phyloP scores from a whole-genome alignment of 2,888 invertebrate genomes.

The Synanthedon vespiformis region DNA sequence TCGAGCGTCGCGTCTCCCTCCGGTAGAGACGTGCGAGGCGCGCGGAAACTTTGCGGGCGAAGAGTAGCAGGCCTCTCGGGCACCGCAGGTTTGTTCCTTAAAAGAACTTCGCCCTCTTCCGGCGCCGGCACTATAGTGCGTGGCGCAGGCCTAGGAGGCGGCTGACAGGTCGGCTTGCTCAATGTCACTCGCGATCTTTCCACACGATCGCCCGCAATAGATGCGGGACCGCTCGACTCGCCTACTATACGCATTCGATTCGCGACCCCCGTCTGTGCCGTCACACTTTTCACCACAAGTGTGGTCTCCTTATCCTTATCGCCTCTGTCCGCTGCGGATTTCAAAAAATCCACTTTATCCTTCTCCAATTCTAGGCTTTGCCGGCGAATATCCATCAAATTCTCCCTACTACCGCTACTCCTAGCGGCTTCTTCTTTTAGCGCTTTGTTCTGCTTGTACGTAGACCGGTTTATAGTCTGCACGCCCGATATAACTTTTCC shows the following conservation, averaged over 20 bases:
- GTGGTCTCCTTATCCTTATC: constrained; percentile 24
- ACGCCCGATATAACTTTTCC: constrained; percentile 64
- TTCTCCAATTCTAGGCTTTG: constrained; percentile 70
- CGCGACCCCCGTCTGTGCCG: constrained; percentile 56
- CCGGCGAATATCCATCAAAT: constrained; percentile 50
- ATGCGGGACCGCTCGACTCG: constrained; percentile 47
- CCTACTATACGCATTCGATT: constrained; percentile 51
- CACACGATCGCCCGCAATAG: constrained; percentile 26
- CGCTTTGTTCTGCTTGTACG: constrained; percentile 64
- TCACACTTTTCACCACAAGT: constrained; percentile 43
- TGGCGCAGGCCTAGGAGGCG: constrained; percentile 61
- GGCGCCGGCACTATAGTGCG: constrained; percentile 42
- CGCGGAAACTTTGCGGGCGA: constrained; percentile 69
- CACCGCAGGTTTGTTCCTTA: constrained; percentile 81
- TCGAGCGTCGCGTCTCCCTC: constrained; percentile 64
- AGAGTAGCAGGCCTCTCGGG: constrained; percentile 83
- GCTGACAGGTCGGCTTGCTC: constrained; percentile 65
- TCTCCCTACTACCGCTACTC: constrained; percentile 43
- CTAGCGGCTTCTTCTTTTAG: constrained; percentile 54
- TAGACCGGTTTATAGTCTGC: constrained; percentile 72
- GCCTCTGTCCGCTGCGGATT: constrained; percentile 17
- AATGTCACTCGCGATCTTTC: constrained; percentile 19
- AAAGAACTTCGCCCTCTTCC: constrained; percentile 52
- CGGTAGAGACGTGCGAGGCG: constrained; percentile 36
- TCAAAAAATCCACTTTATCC: constrained; percentile 43